phyloP scores from a whole-genome alignment of 2,888 invertebrate genomes.

The Dryocosmus kuriphilus region DNA sequence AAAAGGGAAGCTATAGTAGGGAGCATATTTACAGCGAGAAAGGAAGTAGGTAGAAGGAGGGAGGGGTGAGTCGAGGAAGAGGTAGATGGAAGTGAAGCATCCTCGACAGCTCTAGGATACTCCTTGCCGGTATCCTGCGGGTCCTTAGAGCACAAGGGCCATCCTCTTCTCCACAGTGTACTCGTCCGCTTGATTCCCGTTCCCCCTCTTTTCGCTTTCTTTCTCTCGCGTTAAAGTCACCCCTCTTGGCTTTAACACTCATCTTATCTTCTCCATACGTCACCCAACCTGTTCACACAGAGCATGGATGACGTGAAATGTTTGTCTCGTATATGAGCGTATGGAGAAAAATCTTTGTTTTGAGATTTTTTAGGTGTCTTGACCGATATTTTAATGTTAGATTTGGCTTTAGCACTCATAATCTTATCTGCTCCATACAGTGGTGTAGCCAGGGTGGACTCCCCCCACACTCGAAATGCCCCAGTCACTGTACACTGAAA shows the following conservation, averaged over 20 bases:
- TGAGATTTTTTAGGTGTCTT: conserved; percentile 25
- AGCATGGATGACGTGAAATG: too few relatives aligned
- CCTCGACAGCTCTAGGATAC: conserved; percentile 75
- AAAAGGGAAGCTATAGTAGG: conserved; percentile 44
- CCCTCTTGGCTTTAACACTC: conserved; percentile 34
- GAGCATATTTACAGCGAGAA: conserved; percentile 63
- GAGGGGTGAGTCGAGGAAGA: conserved; percentile 63
- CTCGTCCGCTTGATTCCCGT: conserved; percentile 30
- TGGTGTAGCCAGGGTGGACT: too few relatives aligned
- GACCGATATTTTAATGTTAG: not conserved
- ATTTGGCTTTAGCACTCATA: conserved; percentile 17
- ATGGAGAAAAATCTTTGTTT: not conserved
- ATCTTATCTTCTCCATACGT: conserved; percentile 34
- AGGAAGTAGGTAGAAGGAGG: conserved; percentile 42
- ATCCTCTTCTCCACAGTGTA: conserved; percentile 63
- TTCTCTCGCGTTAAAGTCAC: conserved; percentile 40
- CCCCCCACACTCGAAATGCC: too few relatives aligned
- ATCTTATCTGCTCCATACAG: conserved; percentile 20
- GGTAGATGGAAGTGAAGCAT: conserved; percentile 74
- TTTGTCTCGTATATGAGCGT: too few relatives aligned
- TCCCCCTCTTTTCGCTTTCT: conserved; percentile 34
- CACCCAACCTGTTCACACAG: not conserved
- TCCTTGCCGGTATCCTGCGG: conserved; percentile 73
- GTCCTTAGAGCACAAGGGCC: conserved; percentile 74
- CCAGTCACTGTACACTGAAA: too few relatives aligned